Evolutionary conservation across 2,888 invertebrate species (phyloP).

Genomic region (Ochropleura leucogaster): DNA sequence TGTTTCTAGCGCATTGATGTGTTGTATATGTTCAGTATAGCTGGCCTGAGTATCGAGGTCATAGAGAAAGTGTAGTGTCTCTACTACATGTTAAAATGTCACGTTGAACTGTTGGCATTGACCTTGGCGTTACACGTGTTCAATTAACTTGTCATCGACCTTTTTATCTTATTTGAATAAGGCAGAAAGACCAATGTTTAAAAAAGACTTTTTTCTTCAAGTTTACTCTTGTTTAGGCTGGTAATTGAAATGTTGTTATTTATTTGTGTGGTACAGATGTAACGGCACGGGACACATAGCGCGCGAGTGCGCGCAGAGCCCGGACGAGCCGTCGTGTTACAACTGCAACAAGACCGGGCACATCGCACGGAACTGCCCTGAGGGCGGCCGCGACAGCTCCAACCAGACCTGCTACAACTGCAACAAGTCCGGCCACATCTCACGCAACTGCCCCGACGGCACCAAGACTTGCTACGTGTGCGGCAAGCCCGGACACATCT

Average conservation of each 20-base stretch:
- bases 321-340: constrained; percentile 97
- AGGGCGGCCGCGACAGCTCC: constrained; percentile 92
- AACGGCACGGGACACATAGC: constrained; percentile 98
- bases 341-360: constrained; percentile 98
- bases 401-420: constrained; percentile 97
- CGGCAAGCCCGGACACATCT: constrained; percentile 97
- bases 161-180: constrained; percentile 25
- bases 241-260: constrained; percentile 11
- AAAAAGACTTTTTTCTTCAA: background rate
- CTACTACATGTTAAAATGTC: constrained; percentile 36
- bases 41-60: constrained; percentile 26
- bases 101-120: constrained; percentile 52
- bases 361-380: constrained; percentile 96
- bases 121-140: constrained; percentile 53
- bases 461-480: constrained; percentile 98
- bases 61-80: constrained; percentile 55
- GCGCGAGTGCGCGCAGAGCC: constrained; percentile 96
- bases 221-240: background rate
- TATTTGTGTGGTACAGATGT: constrained; percentile 90
- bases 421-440: constrained; percentile 98
- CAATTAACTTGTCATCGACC: constrained; percentile 31
- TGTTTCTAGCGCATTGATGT: constrained; percentile 11
- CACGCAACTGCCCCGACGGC: constrained; percentile 95
- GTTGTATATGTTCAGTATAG: constrained; percentile 24
- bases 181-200: background rate